These are phyloP conservation scores for Xiphorhynchus elegans DNA, from an alignment of 2,113 vertebrate genomes.

Conservation along the genomic window DNA sequence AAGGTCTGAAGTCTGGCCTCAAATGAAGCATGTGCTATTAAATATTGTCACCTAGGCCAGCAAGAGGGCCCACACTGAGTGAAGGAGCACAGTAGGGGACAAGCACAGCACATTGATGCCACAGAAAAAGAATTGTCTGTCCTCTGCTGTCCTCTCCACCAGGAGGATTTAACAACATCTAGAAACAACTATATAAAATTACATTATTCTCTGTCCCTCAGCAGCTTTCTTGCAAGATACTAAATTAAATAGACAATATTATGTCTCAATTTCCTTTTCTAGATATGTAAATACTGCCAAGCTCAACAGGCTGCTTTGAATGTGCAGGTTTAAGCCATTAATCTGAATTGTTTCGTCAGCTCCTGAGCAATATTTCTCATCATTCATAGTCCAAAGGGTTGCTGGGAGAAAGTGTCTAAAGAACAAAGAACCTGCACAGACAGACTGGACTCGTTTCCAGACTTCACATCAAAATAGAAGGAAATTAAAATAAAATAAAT, in stretches of 20 bases:
- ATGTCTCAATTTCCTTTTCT: neutral
- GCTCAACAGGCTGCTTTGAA: neutral
- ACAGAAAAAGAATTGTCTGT: neutral
- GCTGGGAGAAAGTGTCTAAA: neutral
- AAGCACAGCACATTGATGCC: neutral
- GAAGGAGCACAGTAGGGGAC: neutral
- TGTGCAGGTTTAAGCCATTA: neutral
- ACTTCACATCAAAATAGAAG: neutral
- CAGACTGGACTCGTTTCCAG: neutral
- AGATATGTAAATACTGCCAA: neutral
- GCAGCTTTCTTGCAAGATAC: neutral
- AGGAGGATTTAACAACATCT: neutral
- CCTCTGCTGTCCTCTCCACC: neutral
- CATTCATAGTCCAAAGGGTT: neutral
- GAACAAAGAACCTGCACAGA: neutral
- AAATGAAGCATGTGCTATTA: slow-evolving; percentile 29
- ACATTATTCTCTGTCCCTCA: neutral
- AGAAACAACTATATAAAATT: neutral
- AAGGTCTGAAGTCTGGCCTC: slow-evolving; percentile 13
- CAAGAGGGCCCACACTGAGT: neutral
- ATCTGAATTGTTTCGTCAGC: neutral
- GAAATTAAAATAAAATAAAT: neutral
- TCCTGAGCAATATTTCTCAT: neutral
- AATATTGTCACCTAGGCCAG: slow-evolving; percentile 25
- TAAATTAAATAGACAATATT: neutral